Evolutionary conservation across 2,797 vertebrate species (phyloP).

Genomic region (Sciurus carolinensis): DNA sequence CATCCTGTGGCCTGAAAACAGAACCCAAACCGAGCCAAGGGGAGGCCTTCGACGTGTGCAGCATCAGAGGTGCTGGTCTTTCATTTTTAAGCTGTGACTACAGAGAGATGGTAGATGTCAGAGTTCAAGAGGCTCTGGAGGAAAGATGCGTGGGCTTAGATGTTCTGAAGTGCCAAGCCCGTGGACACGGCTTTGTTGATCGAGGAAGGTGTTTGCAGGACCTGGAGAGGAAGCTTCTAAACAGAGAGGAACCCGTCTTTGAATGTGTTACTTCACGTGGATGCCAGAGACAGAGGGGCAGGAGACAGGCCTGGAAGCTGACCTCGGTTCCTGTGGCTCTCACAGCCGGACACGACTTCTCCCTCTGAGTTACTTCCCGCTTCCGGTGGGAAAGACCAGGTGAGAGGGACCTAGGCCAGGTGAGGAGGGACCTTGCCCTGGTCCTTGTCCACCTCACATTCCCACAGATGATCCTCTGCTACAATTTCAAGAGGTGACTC

Average conservation of each 20-base stretch:
- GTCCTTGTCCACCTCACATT: fast-evolving
- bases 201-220: background rate
- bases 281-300: too few relatives aligned
- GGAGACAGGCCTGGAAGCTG: fast-evolving
- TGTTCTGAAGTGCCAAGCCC: background rate
- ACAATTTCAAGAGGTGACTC: background rate
- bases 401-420: too few relatives aligned
- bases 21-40: background rate
- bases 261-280: fast-evolving
- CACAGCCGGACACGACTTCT: fast-evolving
- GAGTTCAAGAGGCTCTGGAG: background rate
- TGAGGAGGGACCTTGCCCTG: background rate
- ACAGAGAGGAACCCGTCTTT: background rate
- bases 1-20: conserved; percentile 60
- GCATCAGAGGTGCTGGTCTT: background rate
- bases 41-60: background rate
- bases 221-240: background rate
- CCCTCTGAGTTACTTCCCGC: background rate
- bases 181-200: too few relatives aligned
- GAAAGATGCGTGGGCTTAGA: background rate
- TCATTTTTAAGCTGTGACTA: background rate
- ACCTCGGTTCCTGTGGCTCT: fast-evolving
- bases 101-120: background rate
- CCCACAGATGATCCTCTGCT: too few relatives aligned
- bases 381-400: too few relatives aligned